These are phyloP conservation scores for Cacatua alba DNA, from an alignment of 2,113 vertebrate species.

Conservation along the genomic window DNA sequence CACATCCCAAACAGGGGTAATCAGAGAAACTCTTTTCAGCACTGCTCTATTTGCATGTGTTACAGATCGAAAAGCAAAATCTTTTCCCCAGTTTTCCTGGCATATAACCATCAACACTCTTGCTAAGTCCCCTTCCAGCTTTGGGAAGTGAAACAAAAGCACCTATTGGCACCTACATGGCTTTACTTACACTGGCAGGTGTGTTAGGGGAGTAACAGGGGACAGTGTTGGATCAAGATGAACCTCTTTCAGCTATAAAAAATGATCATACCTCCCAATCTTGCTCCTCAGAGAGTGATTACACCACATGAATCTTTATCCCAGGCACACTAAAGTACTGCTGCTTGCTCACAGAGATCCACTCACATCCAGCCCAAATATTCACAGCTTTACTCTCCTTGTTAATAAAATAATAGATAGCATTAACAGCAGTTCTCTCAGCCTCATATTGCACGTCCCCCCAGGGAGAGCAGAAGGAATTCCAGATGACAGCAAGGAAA, in stretches of 20 bases:
- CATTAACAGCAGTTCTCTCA: background rate
- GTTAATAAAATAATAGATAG: background rate
- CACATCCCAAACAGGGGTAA: background rate
- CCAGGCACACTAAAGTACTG: background rate
- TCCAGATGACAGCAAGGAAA: background rate
- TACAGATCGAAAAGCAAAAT: background rate
- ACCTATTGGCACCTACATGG: background rate
- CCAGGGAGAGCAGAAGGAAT: background rate
- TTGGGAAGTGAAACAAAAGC: background rate
- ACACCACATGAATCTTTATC: background rate
- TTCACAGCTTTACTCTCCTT: background rate
- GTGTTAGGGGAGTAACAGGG: background rate
- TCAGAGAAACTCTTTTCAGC: conserved; percentile 6
- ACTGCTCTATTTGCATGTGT: background rate
- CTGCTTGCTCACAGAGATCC: background rate
- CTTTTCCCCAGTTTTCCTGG: background rate
- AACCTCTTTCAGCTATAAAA: background rate
- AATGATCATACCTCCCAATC: background rate
- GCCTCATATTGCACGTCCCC: background rate
- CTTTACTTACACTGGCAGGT: background rate
- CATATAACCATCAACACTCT: background rate
- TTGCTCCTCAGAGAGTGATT: background rate
- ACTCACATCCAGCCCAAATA: background rate
- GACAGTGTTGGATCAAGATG: background rate
- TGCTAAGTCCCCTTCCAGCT: background rate